Base-by-base conservation (phyloP, 2,888 invertebrate species). In the Megastigmus dorsalis region DNA sequence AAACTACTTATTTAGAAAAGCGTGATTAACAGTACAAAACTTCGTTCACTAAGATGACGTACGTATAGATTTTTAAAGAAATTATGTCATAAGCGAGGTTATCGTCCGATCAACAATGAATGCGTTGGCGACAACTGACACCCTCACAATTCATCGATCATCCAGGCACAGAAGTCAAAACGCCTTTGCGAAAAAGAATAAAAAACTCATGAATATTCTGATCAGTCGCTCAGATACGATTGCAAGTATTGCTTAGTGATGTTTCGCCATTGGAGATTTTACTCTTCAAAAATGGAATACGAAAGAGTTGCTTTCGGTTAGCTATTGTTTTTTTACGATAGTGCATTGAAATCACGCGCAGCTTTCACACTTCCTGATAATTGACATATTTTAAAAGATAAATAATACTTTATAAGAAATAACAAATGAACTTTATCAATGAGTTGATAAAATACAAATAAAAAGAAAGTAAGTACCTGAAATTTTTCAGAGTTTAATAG, bases 161-260 rank as follows among this genome's bases (percentile, higher is more conserved):
- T 48, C 43, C 20, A 10, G 13, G 7, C 2, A 10, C 48, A n/a
- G 6, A 6, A 43, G 54, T 33, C 9, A 23, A 36, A 18, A 48
- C 45, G 28, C 23, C 55, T 43, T 43, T 45, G 36, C 30, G 26
- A 55, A 63, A 62, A 50, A 28, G 18, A 63, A 28, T 20, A 50
- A 48, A 65, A 33, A 50, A 2, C 48, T 72, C 57, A 65, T 72
- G 72, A 65, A 65, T 72, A 72, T 72, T 57, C 57, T 15, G 41
- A 72, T 57, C 57, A 1, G n/a, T n/a, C n/a, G n/a, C n/a, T n/a
- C 43, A 18, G 26, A 65, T 52, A 55, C 18, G 38, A 65, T 54
- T 48, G 41, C 30, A 7, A 5, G 41, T 36, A 7, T 33, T 50
- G 20, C 33, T n/a, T 13, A 20, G 20, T 3, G 13, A 26, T 9